Evolutionary conservation across 2,888 invertebrate species (phyloP).

Genomic region (Catotricha subobsoleta): DNA sequence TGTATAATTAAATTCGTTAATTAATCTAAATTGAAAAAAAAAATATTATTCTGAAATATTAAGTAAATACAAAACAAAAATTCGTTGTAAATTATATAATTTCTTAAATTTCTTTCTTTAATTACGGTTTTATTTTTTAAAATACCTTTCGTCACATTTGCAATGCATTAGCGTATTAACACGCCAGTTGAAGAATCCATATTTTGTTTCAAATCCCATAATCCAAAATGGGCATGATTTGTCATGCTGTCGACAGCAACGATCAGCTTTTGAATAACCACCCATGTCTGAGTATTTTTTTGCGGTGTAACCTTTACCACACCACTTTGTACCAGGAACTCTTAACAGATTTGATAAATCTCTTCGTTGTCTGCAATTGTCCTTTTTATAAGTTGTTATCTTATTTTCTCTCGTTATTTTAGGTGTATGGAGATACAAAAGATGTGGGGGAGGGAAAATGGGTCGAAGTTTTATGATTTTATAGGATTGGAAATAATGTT

Average conservation of each 20-base stretch:
- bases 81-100: too few species aligned
- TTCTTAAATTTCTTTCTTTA: too few species aligned
- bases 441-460: too few species aligned
- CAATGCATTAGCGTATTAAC: slow-evolving; percentile 77
- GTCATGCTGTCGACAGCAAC: slow-evolving; percentile 71
- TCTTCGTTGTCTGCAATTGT: slow-evolving; percentile 28
- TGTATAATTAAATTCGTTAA: too few species aligned
- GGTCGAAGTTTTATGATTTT: too few species aligned
- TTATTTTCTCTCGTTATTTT: not conserved
- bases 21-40: too few species aligned
- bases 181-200: slow-evolving; percentile 68
- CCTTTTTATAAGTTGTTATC: slow-evolving; percentile 4
- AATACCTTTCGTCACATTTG: slow-evolving; percentile 70
- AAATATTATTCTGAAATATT: too few species aligned
- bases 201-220: slow-evolving; percentile 58
- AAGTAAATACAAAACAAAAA: too few species aligned
- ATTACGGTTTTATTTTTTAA: not conserved
- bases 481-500: too few species aligned
- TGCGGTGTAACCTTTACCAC: slow-evolving; percentile 66
- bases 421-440: too few species aligned
- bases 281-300: slow-evolving; percentile 60
- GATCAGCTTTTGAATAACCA: slow-evolving; percentile 57
- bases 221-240: slow-evolving; percentile 62
- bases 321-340: slow-evolving; percentile 80
- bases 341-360: slow-evolving; percentile 44